Base-by-base conservation (phyloP, 2,113 vertebrate genomes). In the Lasiurus cinereus region DNA sequence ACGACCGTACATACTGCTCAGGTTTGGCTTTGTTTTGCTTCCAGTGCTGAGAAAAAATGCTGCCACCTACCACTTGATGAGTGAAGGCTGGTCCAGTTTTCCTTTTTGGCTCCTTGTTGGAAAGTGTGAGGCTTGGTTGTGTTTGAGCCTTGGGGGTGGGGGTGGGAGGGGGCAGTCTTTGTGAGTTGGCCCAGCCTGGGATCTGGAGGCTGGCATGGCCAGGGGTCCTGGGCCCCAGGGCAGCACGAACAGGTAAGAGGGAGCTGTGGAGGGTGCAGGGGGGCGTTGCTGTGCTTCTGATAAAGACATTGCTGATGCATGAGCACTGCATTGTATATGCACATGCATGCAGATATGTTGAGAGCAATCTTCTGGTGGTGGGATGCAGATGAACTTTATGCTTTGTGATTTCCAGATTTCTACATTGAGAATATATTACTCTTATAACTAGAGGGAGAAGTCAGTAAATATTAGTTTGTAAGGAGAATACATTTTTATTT, bases 401-500 rank as follows among this genome's bases (percentile, higher is more conserved):
- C n/a, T 73, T 48, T 94, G 16, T 90, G 62, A 85, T 54, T 69
- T 88, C 39, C 18, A 79, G 27, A 13, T 72, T 91, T 87, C 76
- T 92, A 27, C 50, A 48, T 13, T 74, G 77, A 74, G 36, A 92
- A 83, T 54, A 19, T 72, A 27, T 89, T 66, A 48, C 24, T 79
- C 29, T 56, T 74, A 8, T 36, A 76, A 56, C 77, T 64, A 83
- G 18, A 90, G 62, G 46, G 90, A 86, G 69, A 91, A 96, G n/a
- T 6, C 48, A 91, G 78, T 12, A 70, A n/a, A 39, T 88, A 33
- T 52, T 80, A 39, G 4, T 69, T 72, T 76, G 46, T 84, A 72
- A 91, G 82, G 50, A 67, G 39, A 84, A 88, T 14, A 22, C 3
- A 31, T 33, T 89, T 95, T 91, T 78, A 67, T 91, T 84, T 93